Evolutionary conservation across 1,140 invertebrate genomes (phyloP).

Genomic region (Sycophila sp.): DNA sequence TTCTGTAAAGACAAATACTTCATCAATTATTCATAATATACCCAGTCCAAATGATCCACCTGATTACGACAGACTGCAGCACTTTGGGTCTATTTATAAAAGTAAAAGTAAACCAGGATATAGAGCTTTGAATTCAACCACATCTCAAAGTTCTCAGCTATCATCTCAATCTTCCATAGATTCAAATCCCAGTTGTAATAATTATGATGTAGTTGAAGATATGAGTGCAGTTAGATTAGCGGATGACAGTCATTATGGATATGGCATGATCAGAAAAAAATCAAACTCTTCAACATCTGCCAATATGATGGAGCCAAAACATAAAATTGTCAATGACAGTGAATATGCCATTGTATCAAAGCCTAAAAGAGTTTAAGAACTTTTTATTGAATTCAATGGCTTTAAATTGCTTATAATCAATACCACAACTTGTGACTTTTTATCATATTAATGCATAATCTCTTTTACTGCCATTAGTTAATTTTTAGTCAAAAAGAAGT

Average conservation of each 20-base stretch:
- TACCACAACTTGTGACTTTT: not conserved
- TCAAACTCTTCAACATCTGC: conserved; percentile 56
- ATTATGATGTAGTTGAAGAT: conserved; percentile 76
- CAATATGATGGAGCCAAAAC: conserved; percentile 66
- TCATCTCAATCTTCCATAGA: conserved; percentile 43
- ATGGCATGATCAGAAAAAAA: conserved; percentile 79
- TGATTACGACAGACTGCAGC: conserved; percentile 82
- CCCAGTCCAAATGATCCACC: conserved; percentile 49
- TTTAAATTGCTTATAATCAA: conserved; percentile 32
- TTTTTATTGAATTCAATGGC: not conserved
- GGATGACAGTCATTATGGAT: conserved; percentile 81
- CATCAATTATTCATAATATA: conserved; percentile 53
- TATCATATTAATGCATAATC: no score
- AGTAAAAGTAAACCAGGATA: conserved; percentile 74
- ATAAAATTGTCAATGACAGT: conserved; percentile 78
- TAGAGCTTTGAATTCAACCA: conserved; percentile 61
- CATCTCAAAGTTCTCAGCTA: conserved; percentile 43
- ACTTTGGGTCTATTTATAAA: conserved; percentile 79
- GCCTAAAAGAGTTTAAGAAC: conserved; percentile 77
- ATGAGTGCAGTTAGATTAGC: conserved; percentile 75
- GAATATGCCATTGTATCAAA: conserved; percentile 85
- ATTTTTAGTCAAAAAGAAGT: conserved; percentile 2
- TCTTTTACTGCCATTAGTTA: not conserved
- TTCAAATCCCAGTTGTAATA: conserved; percentile 63
- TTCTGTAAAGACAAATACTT: conserved; percentile 46